Percentiles rank a stretch among this genome's conserved stretches.
Evolutionary conservation across 2,888 invertebrate genomes (phyloP).

Genomic region (Drosophila emarginata): DNA sequence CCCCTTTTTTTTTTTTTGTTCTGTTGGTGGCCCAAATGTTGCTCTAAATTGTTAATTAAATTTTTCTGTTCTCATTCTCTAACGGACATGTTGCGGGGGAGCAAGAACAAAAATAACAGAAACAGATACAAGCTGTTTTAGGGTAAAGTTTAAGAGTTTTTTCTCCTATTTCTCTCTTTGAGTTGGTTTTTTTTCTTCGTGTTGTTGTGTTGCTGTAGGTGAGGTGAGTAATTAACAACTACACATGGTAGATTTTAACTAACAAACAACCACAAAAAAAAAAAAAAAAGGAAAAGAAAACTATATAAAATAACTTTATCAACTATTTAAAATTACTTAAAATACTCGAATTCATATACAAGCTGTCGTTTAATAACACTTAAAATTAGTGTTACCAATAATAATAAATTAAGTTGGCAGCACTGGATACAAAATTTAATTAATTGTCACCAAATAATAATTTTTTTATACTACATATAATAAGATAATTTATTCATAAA

Average conservation of each 20-base stretch:
- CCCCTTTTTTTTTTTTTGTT: constrained; percentile 10
- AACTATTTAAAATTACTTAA: too few relatives aligned
- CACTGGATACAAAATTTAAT: background rate
- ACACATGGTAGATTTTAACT: constrained; percentile 5
- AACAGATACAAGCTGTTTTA: constrained; percentile 31
- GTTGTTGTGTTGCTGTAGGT: background rate
- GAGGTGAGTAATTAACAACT: constrained; percentile 12
- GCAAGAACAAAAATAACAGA: constrained; percentile 16
- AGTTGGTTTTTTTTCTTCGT: background rate
- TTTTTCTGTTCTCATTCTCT: constrained; percentile 60
- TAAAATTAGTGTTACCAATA: background rate
- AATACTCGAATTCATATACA: too few relatives aligned
- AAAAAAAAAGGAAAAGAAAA: background rate
- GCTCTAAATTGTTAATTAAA: constrained; percentile 72
- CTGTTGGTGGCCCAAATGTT: constrained; percentile 56
- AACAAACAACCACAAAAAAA: background rate
- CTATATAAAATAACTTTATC: background rate
- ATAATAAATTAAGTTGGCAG: background rate
- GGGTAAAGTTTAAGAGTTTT: constrained; percentile 50
- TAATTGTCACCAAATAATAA: too few relatives aligned
- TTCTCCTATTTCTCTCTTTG: constrained; percentile 13
- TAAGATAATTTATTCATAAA: too few relatives aligned
- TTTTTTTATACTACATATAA: too few relatives aligned
- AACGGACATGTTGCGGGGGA: constrained; percentile 51
- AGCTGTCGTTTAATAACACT: background rate